Conservation (phyloP, 1,140 invertebrate species). For the Coelopa frigida region DNA sequence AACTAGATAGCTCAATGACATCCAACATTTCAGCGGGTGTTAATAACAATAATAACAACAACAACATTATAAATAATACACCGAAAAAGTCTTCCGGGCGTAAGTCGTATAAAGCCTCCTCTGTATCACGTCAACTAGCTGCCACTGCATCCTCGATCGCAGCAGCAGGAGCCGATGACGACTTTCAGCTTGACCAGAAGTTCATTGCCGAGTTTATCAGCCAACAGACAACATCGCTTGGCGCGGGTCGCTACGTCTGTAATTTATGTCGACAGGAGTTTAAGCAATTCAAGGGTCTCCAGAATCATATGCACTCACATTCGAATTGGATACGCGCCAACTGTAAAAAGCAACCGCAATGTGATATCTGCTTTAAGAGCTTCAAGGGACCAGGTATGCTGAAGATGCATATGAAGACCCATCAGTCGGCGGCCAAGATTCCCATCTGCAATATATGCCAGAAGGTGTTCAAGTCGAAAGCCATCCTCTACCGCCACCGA, state of each 20-base stretch:
- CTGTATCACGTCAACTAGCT: constrained; percentile 32
- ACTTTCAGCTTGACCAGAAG: constrained; percentile 37
- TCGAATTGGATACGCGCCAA: constrained; percentile 55
- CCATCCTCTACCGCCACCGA: constrained; percentile 51
- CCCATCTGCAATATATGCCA: constrained; percentile 53
- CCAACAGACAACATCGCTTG: constrained; percentile 32
- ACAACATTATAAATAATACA: too few species aligned
- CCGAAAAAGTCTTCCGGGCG: too few species aligned
- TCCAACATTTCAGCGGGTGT: too few species aligned
- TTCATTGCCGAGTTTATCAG: constrained; percentile 39
- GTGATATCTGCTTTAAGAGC: constrained; percentile 51
- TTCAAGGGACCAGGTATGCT: constrained; percentile 54
- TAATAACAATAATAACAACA: too few species aligned
- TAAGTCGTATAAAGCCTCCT: too few species aligned
- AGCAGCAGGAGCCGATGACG: constrained; percentile 31
- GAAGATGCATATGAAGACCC: constrained; percentile 55
- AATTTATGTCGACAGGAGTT: constrained; percentile 55
- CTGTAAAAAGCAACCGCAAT: constrained; percentile 55
- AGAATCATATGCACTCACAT: constrained; percentile 52
- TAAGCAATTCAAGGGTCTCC: constrained; percentile 51
- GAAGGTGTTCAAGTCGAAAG: constrained; percentile 51
- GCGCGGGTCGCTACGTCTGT: constrained; percentile 50
- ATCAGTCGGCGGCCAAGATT: constrained; percentile 50
- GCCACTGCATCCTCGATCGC: constrained; percentile 40
- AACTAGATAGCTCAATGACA: too few species aligned